Evolutionary conservation across 2,888 invertebrate genomes (phyloP), one percentile per base, ranked within the genome.

Genomic region (Morpho achilles): DNA sequence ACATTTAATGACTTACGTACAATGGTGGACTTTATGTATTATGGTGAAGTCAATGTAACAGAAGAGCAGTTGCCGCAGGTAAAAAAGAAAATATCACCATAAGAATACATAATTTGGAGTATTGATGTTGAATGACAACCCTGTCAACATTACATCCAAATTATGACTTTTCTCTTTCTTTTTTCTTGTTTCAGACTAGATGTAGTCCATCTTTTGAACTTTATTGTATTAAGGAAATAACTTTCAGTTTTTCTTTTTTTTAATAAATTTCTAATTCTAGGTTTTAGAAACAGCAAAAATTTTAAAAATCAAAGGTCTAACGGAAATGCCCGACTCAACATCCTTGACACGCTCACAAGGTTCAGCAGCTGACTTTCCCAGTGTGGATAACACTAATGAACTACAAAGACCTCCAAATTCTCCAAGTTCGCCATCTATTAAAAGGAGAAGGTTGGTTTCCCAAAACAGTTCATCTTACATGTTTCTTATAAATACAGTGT

Each of bases 11-110:
- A 97, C 82, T 92, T 97, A 59, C 95, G 95, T 76, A 96, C 95
- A 40, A 95, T 97, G 93, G 96, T 97, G 8, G 96, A 97, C 75
- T 97, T 97, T 76, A 97, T 97, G 95, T 97, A 97, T 79, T 96
- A 96, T 72, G 97, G 97, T 0, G 97, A 97, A 91, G 97, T 97
- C 7, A 97, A 97, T 82, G 96, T 97, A 41, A 96, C 96, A 1
- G 96, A 97, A 76, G 96, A 97, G 71, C 96, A 96, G 76, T 86
- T 97, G 70, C 96, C 96, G 61, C 93, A 94, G 82, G 93, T 94
- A 55, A 47, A 43, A 39, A 41, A 42, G 40, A 44, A 8, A 41
- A 22, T 51, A 23, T 8, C 16, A 9, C 49, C 16, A 16, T 5
- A 16, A 16, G 16, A 16, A 16, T 16, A 32, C 32, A 32, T 32